Evolutionary conservation across 1,140 invertebrate genomes (phyloP), one percentile per base, ranked within the genome.

Genomic region (Zeugodacus cucurbitae): DNA sequence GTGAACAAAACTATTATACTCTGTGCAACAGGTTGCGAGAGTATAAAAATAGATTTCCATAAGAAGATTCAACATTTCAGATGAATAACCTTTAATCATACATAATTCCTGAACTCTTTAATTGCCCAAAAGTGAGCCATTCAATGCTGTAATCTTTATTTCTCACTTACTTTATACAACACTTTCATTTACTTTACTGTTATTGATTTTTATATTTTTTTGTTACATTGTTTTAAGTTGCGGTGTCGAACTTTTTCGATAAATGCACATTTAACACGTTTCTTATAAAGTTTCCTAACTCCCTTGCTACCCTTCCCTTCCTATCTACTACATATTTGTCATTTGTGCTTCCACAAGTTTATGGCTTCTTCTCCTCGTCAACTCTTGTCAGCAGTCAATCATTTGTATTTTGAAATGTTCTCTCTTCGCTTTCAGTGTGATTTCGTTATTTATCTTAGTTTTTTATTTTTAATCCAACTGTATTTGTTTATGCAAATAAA

Each of bases 241-340:
- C 34, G 57, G 11, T 22, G 6, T 86, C 59, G 57, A 86, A 59
- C 48, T 86, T 59, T 86, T 86, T 59, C 85, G 85, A 34, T 86
- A 86, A 86, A 86, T 59, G 57, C 48, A 37, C 48, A 59, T 86
- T 86, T 86, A 59, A 59, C 85, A 86, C 85, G 85, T 86, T 59
- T 86, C 29, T 86, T 86, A n/a, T 7, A 59, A 82, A 82, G 74
- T 82, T 82, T 29, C 48, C n/a, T n/a, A n/a, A n/a, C n/a, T n/a
- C n/a, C n/a, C n/a, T n/a, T 7, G 22, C 37, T 48, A 34, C 22
- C n/a, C 11, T 29, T 37, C 22, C 22, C n/a, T 4, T 29, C 70
- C 22, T 1, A 41, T 22, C 14, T 11, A 3, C 64, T 22, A 10
- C 74, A 22, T 3, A 29, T 29, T 82, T 48, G 74, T 48, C 74